These are phyloP conservation scores for Oxyscelio sp. DNA, from an alignment of 2,888 invertebrate genomes.

Conservation along the genomic window DNA sequence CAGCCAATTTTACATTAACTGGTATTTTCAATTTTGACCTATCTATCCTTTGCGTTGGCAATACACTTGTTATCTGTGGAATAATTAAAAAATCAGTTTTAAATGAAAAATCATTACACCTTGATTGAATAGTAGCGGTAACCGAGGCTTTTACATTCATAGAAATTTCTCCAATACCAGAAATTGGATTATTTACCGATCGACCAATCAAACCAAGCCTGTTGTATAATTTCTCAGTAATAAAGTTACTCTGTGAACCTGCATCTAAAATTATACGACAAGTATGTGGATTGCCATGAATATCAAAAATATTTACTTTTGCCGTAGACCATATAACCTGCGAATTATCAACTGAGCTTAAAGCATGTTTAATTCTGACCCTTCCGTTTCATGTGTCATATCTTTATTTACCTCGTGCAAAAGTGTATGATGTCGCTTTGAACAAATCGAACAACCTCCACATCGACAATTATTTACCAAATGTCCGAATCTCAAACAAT, in stretches of 20 bases:
- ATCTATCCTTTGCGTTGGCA: conserved; percentile 35
- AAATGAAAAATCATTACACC: conserved; percentile 22
- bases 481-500: conserved; percentile 8
- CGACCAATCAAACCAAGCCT: conserved; percentile 18
- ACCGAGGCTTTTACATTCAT: conserved; percentile 26
- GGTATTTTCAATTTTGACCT: conserved; percentile 21
- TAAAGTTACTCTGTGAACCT: conserved; percentile 17
- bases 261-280: background rate
- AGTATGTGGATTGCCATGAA: background rate
- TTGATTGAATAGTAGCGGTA: conserved; percentile 29
- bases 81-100: conserved; percentile 31
- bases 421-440: background rate
- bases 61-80: conserved; percentile 25
- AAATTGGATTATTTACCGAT: conserved; percentile 18
- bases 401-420: background rate
- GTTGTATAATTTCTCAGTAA: background rate
- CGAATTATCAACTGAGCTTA: background rate
- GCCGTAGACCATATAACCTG: conserved; percentile 8
- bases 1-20: conserved; percentile 36
- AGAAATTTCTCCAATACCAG: conserved; percentile 28
- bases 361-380: too few species aligned
- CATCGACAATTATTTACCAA: conserved; percentile 2
- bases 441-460: background rate
- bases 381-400: background rate
- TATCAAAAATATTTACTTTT: background rate